Evolutionary conservation across 2,888 invertebrate species (phyloP).

Genomic region (Piscicola geometra): DNA sequence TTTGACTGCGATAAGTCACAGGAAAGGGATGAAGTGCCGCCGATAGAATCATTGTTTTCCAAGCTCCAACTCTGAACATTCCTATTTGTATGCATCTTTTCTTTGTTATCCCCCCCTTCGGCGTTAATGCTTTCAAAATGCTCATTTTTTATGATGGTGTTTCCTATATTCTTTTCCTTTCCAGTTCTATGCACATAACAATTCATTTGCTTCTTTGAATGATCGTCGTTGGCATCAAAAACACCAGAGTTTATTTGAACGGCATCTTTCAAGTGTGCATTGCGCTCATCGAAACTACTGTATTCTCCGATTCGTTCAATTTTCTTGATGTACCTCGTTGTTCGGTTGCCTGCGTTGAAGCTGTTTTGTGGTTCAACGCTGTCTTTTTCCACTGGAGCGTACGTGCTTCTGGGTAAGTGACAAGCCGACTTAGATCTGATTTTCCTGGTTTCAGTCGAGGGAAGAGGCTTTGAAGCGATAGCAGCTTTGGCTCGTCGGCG

Average conservation of each 20-base stretch:
- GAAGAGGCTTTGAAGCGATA: constrained; percentile 12
- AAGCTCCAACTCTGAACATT: not conserved
- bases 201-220: not conserved
- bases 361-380: not conserved
- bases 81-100: constrained; percentile 27
- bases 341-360: not conserved
- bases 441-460: constrained; percentile 45
- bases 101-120: not conserved
- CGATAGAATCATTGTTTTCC: not conserved
- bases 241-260: not conserved
- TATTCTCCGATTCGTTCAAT: not conserved
- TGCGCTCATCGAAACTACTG: not conserved
- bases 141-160: not conserved
- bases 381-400: not conserved
- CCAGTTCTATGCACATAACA: not conserved
- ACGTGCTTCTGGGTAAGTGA: not conserved
- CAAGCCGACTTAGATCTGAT: constrained; percentile 2
- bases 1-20: too few relatives aligned
- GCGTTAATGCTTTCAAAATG: not conserved
- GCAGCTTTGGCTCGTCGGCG: constrained; percentile 49
- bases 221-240: not conserved
- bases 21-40: too few relatives aligned
- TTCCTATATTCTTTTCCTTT: not conserved
- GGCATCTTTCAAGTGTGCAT: not conserved
- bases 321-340: not conserved